A percentile compares a stretch with the other conserved stretches of the same genome.
Evolutionary conservation across 2,888 invertebrate species (phyloP).

Genomic region (Torymus texanus): DNA sequence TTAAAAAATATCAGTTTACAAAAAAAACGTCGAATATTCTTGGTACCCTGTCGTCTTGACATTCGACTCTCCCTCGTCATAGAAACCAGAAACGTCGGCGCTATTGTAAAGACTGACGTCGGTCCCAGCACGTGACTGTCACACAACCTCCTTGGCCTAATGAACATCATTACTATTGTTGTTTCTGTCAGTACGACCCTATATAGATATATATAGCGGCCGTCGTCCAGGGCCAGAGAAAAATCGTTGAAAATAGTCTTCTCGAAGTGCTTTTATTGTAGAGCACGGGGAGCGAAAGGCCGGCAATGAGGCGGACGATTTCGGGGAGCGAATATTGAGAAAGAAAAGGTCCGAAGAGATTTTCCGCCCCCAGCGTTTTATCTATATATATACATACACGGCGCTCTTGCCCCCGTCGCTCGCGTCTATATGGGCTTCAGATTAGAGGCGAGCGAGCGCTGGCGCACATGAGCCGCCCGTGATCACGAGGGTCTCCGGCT

Average conservation of each 20-base stretch:
- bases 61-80: too few relatives aligned
- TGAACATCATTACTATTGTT: constrained; percentile 52
- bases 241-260: constrained; percentile 29
- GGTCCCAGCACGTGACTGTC: constrained; percentile 32
- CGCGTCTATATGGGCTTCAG: constrained; percentile 25
- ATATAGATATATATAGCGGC: too few relatives aligned
- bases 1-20: too few relatives aligned
- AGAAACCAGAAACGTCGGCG: neutral
- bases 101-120: constrained; percentile 39
- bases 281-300: constrained; percentile 16
- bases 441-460: constrained; percentile 36
- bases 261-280: constrained; percentile 13
- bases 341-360: constrained; percentile 35
- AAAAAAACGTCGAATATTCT: too few relatives aligned
- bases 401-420: neutral
- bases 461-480: neutral
- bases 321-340: constrained; percentile 38
- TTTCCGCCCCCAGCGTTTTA: constrained; percentile 26
- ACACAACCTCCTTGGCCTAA: constrained; percentile 22
- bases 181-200: neutral
- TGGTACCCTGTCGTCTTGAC: too few relatives aligned
- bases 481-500: constrained; percentile 26
- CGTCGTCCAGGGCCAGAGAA: neutral
- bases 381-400: neutral
- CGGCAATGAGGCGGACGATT: neutral